A percentile compares a stretch with the other conserved stretches of the same genome.
Evolutionary conservation across 2,888 invertebrate species (phyloP).

Genomic region (Andrena dorsata): DNA sequence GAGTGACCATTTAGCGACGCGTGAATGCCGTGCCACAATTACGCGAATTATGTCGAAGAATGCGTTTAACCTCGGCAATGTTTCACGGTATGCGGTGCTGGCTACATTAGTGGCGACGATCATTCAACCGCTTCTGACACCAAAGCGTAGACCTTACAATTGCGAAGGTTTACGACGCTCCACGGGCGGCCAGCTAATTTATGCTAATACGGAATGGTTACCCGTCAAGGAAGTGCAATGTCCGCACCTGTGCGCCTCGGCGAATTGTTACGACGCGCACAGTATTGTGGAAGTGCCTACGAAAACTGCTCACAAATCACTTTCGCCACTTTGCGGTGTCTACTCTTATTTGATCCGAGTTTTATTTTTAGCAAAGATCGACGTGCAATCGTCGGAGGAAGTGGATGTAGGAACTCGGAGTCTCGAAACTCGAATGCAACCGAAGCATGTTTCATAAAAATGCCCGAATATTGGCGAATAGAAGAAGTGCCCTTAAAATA

Average conservation of each 20-base stretch:
- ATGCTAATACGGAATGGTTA: conserved; percentile 77
- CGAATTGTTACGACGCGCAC: conserved; percentile 7
- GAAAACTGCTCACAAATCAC: neutral
- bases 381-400: neutral
- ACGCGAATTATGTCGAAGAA: conserved; percentile 48
- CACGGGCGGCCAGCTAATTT: conserved; percentile 73
- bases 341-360: neutral
- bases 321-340: neutral
- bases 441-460: no score
- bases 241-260: conserved; percentile 56
- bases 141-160: conserved; percentile 48
- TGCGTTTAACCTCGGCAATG: conserved; percentile 42
- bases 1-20: conserved; percentile 24
- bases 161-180: conserved; percentile 60
- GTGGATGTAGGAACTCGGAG: no score
- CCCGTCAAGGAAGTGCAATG: conserved; percentile 78
- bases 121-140: conserved; percentile 45
- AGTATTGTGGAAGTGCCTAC: neutral
- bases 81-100: conserved; percentile 20
- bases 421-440: no score
- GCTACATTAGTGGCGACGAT: conserved; percentile 40
- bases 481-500: no score
- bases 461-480: no score
- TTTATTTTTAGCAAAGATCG: neutral
- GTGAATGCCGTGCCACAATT: conserved; percentile 38